These are phyloP conservation scores for Bungarus multicinctus DNA, from an alignment of 2,113 vertebrate species.

Conservation along the genomic window DNA sequence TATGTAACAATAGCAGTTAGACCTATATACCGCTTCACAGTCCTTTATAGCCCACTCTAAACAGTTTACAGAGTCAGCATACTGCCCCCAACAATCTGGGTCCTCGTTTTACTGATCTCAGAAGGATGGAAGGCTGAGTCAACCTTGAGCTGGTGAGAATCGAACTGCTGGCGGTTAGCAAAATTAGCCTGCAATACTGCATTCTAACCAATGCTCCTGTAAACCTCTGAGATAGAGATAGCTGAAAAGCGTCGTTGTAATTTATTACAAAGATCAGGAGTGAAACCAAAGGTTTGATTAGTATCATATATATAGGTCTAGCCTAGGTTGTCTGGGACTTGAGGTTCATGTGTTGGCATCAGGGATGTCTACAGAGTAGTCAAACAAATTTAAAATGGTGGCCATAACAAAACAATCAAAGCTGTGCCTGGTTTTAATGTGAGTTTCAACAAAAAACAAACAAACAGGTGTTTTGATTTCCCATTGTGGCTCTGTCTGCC, in stretches of 20 bases:
- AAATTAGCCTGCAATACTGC: background rate
- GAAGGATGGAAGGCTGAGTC: background rate
- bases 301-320: background rate
- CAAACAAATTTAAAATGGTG: background rate
- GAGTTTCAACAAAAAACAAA: background rate
- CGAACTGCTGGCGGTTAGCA: background rate
- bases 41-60: background rate
- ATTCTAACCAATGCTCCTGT: background rate
- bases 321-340: background rate
- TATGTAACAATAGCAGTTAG: background rate
- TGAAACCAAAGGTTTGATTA: background rate
- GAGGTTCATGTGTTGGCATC: background rate
- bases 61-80: background rate
- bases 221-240: background rate
- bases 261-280: background rate
- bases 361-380: background rate
- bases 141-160: background rate
- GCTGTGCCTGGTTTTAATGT: background rate
- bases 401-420: background rate
- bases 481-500: background rate
- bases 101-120: background rate
- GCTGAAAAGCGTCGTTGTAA: background rate
- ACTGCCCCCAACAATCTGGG: background rate
- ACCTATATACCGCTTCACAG: background rate
- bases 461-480: background rate